These are phyloP conservation scores for Agriopis marginaria DNA, from an alignment of 2,888 invertebrate species.

Conservation along the genomic window DNA sequence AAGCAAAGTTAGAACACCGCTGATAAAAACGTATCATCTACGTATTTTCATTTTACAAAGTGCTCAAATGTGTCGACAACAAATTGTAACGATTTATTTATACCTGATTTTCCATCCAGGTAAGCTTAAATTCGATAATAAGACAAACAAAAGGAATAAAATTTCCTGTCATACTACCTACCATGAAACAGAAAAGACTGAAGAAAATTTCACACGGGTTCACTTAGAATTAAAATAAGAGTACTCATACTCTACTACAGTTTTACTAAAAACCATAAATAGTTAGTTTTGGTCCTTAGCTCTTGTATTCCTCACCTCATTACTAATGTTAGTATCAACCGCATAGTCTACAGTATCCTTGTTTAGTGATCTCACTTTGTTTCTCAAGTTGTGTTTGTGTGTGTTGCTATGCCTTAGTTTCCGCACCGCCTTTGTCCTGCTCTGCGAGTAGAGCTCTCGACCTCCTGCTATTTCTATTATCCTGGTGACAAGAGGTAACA, in stretches of 20 bases:
- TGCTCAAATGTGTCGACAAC: neutral
- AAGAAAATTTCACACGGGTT: too few species aligned
- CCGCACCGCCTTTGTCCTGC: slow-evolving; percentile 91
- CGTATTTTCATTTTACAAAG: neutral
- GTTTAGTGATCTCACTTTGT: slow-evolving; percentile 75
- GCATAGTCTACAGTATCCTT: slow-evolving; percentile 75
- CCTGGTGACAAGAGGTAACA: slow-evolving; percentile 58
- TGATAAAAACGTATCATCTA: neutral
- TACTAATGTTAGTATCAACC: slow-evolving; percentile 70
- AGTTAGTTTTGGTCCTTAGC: neutral
- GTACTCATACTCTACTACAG: neutral
- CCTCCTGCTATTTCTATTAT: slow-evolving; percentile 92
- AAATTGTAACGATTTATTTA: slow-evolving; percentile 2
- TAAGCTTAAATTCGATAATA: slow-evolving; percentile 12
- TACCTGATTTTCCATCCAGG: slow-evolving; percentile 16
- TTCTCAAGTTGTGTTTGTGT: slow-evolving; percentile 81
- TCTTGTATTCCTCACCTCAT: slow-evolving; percentile 64
- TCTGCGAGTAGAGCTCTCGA: slow-evolving; percentile 93
- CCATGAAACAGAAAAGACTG: too few species aligned
- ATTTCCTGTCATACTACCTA: neutral
- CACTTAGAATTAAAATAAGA: too few species aligned
- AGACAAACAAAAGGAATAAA: neutral
- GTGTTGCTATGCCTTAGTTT: slow-evolving; percentile 88
- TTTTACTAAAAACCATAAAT: neutral
- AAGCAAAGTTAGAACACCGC: neutral